Evolutionary conservation across 35 echinoderm and acorn worm genomes (phyloP), one percentile per base, ranked within the genome.

Genomic region (Apostichopus japonicus): DNA sequence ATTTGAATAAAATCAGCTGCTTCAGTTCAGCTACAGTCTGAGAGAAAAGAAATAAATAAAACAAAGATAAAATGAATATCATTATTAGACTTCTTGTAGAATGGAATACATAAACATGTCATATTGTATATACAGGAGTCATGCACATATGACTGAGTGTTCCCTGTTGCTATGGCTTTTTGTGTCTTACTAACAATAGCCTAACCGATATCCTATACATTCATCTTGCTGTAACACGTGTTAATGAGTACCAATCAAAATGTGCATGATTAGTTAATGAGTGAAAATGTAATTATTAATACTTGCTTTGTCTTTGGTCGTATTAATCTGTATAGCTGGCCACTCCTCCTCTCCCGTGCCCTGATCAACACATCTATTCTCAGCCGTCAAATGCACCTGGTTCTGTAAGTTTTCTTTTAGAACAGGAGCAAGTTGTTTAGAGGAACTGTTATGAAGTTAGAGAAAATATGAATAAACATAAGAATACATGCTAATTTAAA

Each of bases 21-120:
- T 95, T 97, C 67, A 97, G 71, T 56, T 90, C 88, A 1, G 55
- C 61, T 9, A 97, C 88, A 22, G 94, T 95, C 96, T 97, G 88
- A n/a, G 33, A 80, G 24, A 15, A 87, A n/a, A 86, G 54, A 88
- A 79, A 57, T 0, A 57, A 56, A 57, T 9, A 58, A 83, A 82
- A 82, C 0, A 8, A 10, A 13, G 13, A 61, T 10, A 0, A 61
- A 61, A 61, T 61, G 13, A 61, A 61, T 61, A 13, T 10, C 57
- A 61, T 44, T 44, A 44, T 44, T 44, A 44, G 33, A 44, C 33
- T 44, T 44, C 33, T 44, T 44, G 33, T 4, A 44, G 33, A 44
- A 44, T 0, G 33, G 33, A 44, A 44, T 44, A 44, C 33, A 44
- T 44, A 44, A 44, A 3, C 0, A 44, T 44, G 33, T 44, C 0